These are phyloP conservation scores for Acrossocheilus fasciatus DNA, from an alignment of 2,797 vertebrate species.

Conservation along the genomic window DNA sequence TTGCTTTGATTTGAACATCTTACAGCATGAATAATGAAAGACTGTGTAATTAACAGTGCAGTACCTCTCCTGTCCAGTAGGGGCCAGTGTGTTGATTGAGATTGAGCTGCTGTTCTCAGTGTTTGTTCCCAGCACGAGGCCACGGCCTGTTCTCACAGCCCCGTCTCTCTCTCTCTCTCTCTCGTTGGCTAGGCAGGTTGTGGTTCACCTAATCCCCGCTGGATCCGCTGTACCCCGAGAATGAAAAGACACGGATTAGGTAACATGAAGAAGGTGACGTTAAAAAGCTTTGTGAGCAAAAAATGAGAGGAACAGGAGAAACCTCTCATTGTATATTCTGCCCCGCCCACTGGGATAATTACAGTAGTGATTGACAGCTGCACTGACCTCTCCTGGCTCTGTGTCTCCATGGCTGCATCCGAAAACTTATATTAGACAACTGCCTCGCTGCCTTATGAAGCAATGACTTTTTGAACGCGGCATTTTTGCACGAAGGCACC, in stretches of 20 bases:
- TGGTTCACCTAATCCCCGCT: not conserved
- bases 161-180: not conserved
- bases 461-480: too few relatives aligned
- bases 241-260: not conserved
- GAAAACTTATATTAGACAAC: too few relatives aligned
- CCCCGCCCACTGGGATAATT: constrained; percentile 54
- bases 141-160: not conserved
- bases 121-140: constrained; percentile 13
- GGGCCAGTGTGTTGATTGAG: constrained; percentile 68
- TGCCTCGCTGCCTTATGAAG: too few relatives aligned
- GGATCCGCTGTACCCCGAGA: not conserved
- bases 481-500: too few relatives aligned
- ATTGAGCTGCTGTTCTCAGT: not conserved
- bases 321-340: not conserved
- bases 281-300: not conserved
- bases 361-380: constrained; percentile 62
- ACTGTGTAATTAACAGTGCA: not conserved
- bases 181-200: not conserved
- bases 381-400: constrained; percentile 53
- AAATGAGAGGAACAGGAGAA: not conserved
- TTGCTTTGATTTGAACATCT: not conserved
- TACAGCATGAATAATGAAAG: constrained; percentile 23
- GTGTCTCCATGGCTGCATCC: not conserved
- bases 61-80: constrained; percentile 62
- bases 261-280: not conserved